phyloP scores from a whole-genome alignment of 2,113 vertebrate species.

The Chunga burmeisteri region DNA sequence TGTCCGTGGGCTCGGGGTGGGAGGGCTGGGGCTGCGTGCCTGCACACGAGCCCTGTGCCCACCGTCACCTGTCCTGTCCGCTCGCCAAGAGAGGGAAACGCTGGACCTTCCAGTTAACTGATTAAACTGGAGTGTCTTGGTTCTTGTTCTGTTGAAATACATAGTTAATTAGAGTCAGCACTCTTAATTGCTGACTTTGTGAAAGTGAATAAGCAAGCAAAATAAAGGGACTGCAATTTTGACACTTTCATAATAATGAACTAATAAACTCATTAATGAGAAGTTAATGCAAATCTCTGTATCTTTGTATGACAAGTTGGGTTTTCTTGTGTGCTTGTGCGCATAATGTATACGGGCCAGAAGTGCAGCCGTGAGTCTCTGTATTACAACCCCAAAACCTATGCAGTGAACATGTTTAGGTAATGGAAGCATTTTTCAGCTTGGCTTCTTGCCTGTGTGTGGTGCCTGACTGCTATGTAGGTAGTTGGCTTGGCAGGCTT shows the following conservation, averaged over 20 bases:
- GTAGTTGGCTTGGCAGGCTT: not conserved
- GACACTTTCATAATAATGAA: not conserved
- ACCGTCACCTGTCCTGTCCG: fast-evolving
- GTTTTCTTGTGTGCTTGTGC: no score
- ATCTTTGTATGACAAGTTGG: not conserved
- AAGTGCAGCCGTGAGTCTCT: not conserved
- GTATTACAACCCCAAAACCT: not conserved
- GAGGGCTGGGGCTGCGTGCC: not conserved
- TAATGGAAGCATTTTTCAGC: not conserved
- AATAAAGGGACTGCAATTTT: not conserved
- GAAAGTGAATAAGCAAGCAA: not conserved
- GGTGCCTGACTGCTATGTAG: fast-evolving
- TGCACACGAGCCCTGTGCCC: fast-evolving
- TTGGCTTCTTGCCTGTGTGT: not conserved
- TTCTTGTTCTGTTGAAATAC: not conserved
- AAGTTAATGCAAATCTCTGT: not conserved
- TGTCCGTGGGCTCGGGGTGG: not conserved
- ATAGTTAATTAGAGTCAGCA: not conserved
- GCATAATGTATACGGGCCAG: not conserved
- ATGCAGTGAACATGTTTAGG: not conserved
- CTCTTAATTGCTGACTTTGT: not conserved
- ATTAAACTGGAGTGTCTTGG: not conserved
- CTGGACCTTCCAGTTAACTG: not conserved
- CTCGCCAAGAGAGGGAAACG: fast-evolving
- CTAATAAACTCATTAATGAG: not conserved